Base-by-base conservation (phyloP, 1,140 invertebrate species). In the Hylaeus anthracinus region DNA sequence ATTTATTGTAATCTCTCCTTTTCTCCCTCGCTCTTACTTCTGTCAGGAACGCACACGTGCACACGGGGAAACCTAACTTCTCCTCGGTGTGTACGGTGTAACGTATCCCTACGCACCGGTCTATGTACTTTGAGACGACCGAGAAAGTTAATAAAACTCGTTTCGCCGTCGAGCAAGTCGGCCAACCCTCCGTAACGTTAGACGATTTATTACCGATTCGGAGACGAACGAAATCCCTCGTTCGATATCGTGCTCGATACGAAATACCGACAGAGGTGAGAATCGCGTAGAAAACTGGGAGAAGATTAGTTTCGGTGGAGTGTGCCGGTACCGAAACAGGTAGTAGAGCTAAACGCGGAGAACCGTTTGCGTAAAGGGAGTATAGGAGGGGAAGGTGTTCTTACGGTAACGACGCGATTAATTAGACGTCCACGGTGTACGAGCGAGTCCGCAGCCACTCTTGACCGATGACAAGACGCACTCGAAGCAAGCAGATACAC, bases 401-500 rank as follows among this genome's bases (percentile, higher is more conserved):
- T 72, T 72, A 1, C 3, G 41, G 10, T 5, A 1, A 37, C 12
- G 41, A 1, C 12, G n/a, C n/a, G 39, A 75, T 75, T 75, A 75
- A 75, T 73, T 63, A 63, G 43, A 48, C 43, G 37, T 43, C 8
- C 14, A 9, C 9, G 51, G 51, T 9, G 45, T 85, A 77, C 83
- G 74, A 84, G 76, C 83, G 74, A 84, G 76, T 75, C 39, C 60
- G 71, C 26, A 37, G 45, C 43, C 41, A 72, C 84, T 81, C 83
- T 86, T 86, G 84, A 85, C 83, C 84, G 73, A 85, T 86, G 79
- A 86, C 84, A 78, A 86, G 85, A 84, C 82, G 73, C 74, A 72
- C 85, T 84, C 79, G 73, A 86, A 86, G 84, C 84, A 86, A 86
- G 84, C 84, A 86, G 84, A 86, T 87, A 86, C 85, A 87, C 86